A percentile compares a stretch with the other conserved stretches of the same genome.
These are phyloP conservation scores for Chelon auratus DNA, from an alignment of 2,797 vertebrate species.

Conservation along the genomic window DNA sequence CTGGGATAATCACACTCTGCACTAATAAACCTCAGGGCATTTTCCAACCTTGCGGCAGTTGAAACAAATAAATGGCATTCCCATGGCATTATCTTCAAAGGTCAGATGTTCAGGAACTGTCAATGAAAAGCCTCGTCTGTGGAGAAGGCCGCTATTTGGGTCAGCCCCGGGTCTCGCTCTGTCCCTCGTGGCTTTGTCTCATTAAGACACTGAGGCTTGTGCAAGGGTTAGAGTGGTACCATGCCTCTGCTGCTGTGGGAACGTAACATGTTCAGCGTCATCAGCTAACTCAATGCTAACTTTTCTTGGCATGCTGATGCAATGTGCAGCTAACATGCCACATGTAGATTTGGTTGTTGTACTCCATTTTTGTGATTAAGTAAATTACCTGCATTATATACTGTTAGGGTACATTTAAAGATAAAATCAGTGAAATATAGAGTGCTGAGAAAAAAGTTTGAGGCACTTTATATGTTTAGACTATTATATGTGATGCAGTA, in stretches of 20 bases:
- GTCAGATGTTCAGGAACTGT: conserved; percentile 31
- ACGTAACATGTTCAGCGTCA: background rate
- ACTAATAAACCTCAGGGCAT: conserved; percentile 24
- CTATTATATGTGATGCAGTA: background rate
- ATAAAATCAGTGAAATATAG: background rate
- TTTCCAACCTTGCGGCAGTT: conserved; percentile 6
- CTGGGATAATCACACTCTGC: background rate
- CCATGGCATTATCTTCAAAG: conserved; percentile 58
- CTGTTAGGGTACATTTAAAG: too few species aligned
- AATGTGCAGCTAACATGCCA: background rate
- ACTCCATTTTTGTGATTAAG: too few species aligned
- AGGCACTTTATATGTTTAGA: background rate
- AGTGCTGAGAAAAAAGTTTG: background rate
- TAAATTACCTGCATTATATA: too few species aligned
- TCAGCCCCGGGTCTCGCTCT: conserved; percentile 27
- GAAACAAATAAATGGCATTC: conserved; percentile 31
- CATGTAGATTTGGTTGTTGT: background rate
- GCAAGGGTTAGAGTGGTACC: background rate
- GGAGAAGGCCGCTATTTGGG: conserved; percentile 24
- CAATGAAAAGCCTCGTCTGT: conserved; percentile 28
- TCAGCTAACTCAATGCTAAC: background rate
- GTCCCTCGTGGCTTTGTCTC: conserved; percentile 31
- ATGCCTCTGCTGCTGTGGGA: conserved; percentile 5
- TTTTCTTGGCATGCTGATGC: background rate
- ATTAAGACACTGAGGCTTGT: conserved; percentile 26